Evolutionary conservation across 1,140 invertebrate genomes (phyloP), one percentile per base, ranked within the genome.

Genomic region (Lordiphosa mommai): DNA sequence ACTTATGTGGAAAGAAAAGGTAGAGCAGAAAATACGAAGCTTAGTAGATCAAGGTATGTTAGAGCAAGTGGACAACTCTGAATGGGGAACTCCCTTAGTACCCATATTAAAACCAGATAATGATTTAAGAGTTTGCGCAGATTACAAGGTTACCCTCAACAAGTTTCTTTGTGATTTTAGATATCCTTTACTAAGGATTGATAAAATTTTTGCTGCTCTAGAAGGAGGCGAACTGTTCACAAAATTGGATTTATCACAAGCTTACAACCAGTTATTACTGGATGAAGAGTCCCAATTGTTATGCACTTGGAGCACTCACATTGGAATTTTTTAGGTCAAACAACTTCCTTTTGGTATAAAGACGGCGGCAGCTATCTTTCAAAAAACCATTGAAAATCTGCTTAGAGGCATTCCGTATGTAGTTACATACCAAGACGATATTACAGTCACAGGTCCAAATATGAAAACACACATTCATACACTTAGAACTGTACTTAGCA

Each of bases 61-160:
- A 12, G 38, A 53, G 40, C 61, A 55, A 10, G 70, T 90, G 4
- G 43, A 69, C 12, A 37, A 48, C 9, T 74, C 72, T 8, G 65
- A 89, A 20, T 90, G 87, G 86, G 87, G 77, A n/a, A 68, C 89
- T 12, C 90, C 89, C 1, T 72, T 90, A 9, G 77, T 90, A 1
- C 68, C 74, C 3, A 76, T 88, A 0, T 65, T 59, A 12, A 89
- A 90, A 56, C 55, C 77, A 2, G 74, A 91, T 61, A 88, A 88
- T 6, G 67, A 77, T 23, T 65, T 88, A 20, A 50, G 90, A 17
- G 85, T 91, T 23, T 90, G 90, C 63, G 87, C 73, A 2, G 90
- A 92, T 71, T 91, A 89, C 68, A 89, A 38, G n/a, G 34, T 56
- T 5, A n/a, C n/a, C n/a, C n/a, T 91, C 4, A 90, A 90, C 56